A percentile compares a stretch with the other conserved stretches of the same genome.
phyloP scores from a whole-genome alignment of 2,797 vertebrate genomes.

The Babyrousa celebensis region DNA sequence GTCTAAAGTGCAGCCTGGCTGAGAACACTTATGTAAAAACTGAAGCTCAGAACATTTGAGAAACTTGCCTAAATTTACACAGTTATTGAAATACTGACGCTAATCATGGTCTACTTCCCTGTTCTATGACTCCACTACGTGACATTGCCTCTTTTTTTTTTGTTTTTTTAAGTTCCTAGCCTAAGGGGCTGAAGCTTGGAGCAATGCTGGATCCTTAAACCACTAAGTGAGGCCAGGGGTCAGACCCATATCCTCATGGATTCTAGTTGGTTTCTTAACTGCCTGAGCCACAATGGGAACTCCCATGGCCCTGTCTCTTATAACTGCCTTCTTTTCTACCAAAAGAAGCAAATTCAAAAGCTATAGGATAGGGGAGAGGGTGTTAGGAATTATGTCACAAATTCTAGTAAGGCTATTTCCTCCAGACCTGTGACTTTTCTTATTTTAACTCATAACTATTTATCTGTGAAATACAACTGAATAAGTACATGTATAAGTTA shows the following conservation, averaged over 20 bases:
- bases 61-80: not conserved
- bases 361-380: not conserved
- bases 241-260: no score
- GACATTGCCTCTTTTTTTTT: no score
- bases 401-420: not conserved
- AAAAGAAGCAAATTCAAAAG: slow-evolving; percentile 32
- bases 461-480: slow-evolving; percentile 2
- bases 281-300: no score
- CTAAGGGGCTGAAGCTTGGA: no score
- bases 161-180: no score
- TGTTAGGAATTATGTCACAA: not conserved
- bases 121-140: not conserved
- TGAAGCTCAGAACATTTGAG: not conserved
- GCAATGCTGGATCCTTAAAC: no score
- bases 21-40: slow-evolving; percentile 1
- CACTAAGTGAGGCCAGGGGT: no score
- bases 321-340: not conserved
- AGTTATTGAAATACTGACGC: not conserved
- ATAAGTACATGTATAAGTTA: not conserved
- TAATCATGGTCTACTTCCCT: not conserved
- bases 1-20: not conserved
- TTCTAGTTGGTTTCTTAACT: no score
- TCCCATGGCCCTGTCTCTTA: not conserved
- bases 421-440: not conserved
- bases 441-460: slow-evolving; percentile 22